Evolutionary conservation across 2,113 vertebrate species (phyloP), one percentile per base, ranked within the genome.

Genomic region (Dolichallabes microphthalmus): DNA sequence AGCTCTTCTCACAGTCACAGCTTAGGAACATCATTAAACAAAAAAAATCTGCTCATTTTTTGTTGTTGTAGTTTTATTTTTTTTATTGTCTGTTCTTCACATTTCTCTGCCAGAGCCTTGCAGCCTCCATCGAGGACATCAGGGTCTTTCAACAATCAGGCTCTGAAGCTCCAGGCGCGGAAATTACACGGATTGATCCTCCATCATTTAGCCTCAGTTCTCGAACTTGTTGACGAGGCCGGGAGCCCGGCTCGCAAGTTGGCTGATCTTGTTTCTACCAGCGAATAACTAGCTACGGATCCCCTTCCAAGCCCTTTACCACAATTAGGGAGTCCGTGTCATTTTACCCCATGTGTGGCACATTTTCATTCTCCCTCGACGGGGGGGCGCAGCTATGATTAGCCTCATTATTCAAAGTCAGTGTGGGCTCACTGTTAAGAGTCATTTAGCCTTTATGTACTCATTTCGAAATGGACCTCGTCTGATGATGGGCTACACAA

Each of bases 371-470:
- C 63, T 64, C 58, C 53, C 68, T 76, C 78, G 20, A 82, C 58
- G 75, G 64, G 84, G 84, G 80, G 89, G 85, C 68, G 74, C 5
- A 19, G 32, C 82, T 57, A 27, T 85, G 87, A 87, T 88, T 87
- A 88, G 87, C 87, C 86, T 87, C 84, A 88, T 89, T 90, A 89
- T 88, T 87, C 86, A 86, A 79, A 85, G 89, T 88, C 85, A 88
- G 84, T 86, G 85, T 88, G 83, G 45, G 87, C 85, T 87, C 82
- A 81, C 82, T 73, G 84, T 88, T 90, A 84, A 90, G 86, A 85
- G 86, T 87, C 83, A 86, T 90, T 90, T 90, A 87, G 81, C 80
- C 74, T 82, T 63, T 87, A 80, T 89, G 80, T 87, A 76, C 82
- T 85, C 88, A 79, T 75, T 85, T 87, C 74, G 61, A 85, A 88